phyloP scores from a whole-genome alignment of 2,888 invertebrate genomes.

The Diaperis boleti region DNA sequence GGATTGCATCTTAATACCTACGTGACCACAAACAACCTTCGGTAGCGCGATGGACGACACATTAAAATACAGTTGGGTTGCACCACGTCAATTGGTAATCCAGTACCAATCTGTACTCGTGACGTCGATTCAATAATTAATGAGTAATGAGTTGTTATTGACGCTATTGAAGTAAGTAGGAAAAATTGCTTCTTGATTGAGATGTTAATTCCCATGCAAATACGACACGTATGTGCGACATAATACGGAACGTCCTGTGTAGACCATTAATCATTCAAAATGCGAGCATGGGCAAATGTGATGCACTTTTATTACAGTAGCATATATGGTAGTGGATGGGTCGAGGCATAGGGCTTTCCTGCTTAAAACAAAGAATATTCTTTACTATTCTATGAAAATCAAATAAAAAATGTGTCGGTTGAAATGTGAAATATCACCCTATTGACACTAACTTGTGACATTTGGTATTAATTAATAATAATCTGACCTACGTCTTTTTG shows the following conservation, averaged over 20 bases:
- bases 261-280: neutral
- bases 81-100: conserved; percentile 26
- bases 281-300: neutral
- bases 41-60: conserved; percentile 22
- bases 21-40: conserved; percentile 41
- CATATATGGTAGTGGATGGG: too few relatives aligned
- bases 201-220: neutral
- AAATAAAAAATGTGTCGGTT: too few relatives aligned
- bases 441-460: too few relatives aligned
- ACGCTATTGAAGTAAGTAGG: conserved; percentile 1
- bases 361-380: too few relatives aligned
- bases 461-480: too few relatives aligned
- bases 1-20: conserved; percentile 45
- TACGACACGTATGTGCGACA: neutral
- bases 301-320: too few relatives aligned
- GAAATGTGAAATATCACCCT: too few relatives aligned
- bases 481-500: too few relatives aligned
- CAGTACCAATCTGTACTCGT: conserved; percentile 16
- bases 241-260: too few relatives aligned
- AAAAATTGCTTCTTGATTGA: conserved; percentile 4
- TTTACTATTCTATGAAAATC: too few relatives aligned
- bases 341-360: too few relatives aligned
- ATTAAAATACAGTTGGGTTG: conserved; percentile 15
- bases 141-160: conserved; percentile 18
- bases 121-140: conserved; percentile 15